phyloP scores from a whole-genome alignment of 2,113 vertebrate species.

The Tretioscincus oriximinensis region DNA sequence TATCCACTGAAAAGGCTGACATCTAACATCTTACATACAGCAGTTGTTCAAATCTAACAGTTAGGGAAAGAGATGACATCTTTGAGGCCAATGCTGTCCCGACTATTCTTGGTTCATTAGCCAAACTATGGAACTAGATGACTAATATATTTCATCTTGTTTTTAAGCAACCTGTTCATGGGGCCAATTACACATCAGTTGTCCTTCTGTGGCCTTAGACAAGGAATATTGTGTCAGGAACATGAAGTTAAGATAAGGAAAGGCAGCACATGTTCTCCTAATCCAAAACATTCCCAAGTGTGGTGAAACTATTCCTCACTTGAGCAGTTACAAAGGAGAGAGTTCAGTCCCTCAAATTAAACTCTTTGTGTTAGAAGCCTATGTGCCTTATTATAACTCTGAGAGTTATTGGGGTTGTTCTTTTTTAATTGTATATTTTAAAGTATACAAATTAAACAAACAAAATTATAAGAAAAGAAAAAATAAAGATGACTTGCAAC shows the following conservation, averaged over 20 bases:
- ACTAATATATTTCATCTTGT: background rate
- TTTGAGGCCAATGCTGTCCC: too few relatives aligned
- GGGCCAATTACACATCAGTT: background rate
- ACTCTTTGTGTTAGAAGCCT: too few relatives aligned
- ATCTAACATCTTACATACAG: too few relatives aligned
- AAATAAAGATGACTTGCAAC: background rate
- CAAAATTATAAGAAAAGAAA: background rate
- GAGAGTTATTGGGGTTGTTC: background rate
- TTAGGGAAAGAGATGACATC: too few relatives aligned
- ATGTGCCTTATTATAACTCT: background rate
- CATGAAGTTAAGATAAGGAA: background rate
- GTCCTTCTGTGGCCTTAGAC: background rate
- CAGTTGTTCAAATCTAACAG: too few relatives aligned
- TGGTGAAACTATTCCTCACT: background rate
- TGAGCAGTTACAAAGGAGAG: background rate
- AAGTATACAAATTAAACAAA: too few relatives aligned
- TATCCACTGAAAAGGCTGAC: too few relatives aligned
- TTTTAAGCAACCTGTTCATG: background rate
- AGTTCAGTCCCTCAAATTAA: background rate
- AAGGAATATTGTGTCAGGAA: conserved; percentile 3
- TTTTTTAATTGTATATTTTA: too few relatives aligned
- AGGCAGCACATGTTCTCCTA: background rate
- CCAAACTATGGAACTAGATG: background rate
- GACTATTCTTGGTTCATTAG: background rate
- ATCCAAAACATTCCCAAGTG: background rate